These are phyloP conservation scores for Nymphicus hollandicus DNA, from an alignment of 2,113 vertebrate genomes.

Conservation along the genomic window DNA sequence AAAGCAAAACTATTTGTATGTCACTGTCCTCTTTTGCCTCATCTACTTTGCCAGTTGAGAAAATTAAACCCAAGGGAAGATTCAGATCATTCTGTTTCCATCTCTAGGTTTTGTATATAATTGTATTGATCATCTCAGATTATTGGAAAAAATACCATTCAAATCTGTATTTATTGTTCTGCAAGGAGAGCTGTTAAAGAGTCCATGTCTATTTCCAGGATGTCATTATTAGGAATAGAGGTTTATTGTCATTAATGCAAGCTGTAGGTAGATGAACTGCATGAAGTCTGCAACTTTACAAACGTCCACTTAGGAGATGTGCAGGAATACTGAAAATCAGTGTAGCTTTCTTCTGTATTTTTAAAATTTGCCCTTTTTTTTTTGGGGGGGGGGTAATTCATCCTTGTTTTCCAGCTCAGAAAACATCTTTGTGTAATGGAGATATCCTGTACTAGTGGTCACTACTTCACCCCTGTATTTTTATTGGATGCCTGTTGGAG, in stretches of 20 bases:
- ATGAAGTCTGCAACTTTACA: background rate
- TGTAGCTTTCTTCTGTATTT: background rate
- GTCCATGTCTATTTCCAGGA: background rate
- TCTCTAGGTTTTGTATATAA: background rate
- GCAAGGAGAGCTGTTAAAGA: background rate
- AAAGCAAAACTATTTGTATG: background rate
- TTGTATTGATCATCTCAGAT: background rate
- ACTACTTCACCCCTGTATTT: background rate
- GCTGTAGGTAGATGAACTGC: background rate
- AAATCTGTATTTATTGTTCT: background rate
- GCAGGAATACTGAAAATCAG: background rate
- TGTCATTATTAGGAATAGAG: background rate
- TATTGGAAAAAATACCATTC: background rate
- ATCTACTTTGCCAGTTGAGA: background rate
- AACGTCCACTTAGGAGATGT: background rate
- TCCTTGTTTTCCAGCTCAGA: background rate
- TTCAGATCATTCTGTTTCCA: background rate
- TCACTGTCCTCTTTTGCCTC: background rate
- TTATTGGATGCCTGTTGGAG: too few relatives aligned
- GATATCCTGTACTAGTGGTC: fast-evolving
- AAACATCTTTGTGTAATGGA: background rate
- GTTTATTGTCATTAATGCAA: background rate
- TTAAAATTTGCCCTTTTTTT: background rate
- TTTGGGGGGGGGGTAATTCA: background rate
- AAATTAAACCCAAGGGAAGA: background rate